Percentiles rank a stretch among this genome's conserved stretches.
Evolutionary conservation across 2,113 vertebrate genomes (phyloP).

Genomic region (Lucifuga dentata): DNA sequence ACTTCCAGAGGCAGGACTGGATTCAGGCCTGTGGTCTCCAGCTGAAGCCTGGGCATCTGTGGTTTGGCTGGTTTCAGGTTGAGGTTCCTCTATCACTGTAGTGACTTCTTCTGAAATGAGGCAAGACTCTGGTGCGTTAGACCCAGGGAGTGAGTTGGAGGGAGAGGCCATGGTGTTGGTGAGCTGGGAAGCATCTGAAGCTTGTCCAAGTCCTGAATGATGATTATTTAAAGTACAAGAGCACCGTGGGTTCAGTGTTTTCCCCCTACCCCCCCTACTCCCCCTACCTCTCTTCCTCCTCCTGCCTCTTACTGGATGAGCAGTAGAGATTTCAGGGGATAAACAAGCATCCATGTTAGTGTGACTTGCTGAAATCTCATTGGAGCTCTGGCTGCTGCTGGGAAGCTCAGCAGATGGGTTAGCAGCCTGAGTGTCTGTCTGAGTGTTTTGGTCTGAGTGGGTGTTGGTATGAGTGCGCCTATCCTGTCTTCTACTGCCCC

Average conservation of each 20-base stretch:
- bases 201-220: not conserved
- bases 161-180: not conserved
- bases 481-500: slow-evolving; percentile 28
- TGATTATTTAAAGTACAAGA: not conserved
- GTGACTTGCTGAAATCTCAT: slow-evolving; percentile 12
- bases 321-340: not conserved
- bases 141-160: not conserved
- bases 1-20: not conserved
- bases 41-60: slow-evolving; percentile 8
- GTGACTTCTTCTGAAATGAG: not conserved
- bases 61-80: not conserved
- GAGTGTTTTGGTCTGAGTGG: not conserved
- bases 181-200: not conserved
- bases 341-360: not conserved
- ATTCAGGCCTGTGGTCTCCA: not conserved
- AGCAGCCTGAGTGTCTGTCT: not conserved
- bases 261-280: slow-evolving; percentile 41
- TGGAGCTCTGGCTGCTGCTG: slow-evolving; percentile 16
- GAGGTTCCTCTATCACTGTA: not conserved
- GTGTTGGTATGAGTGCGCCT: not conserved
- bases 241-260: slow-evolving; percentile 9
- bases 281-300: slow-evolving; percentile 15
- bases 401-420: not conserved
- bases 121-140: not conserved
- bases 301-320: slow-evolving; percentile 37